Base-by-base conservation (phyloP, 2,797 vertebrate genomes). In the Characodon lateralis region DNA sequence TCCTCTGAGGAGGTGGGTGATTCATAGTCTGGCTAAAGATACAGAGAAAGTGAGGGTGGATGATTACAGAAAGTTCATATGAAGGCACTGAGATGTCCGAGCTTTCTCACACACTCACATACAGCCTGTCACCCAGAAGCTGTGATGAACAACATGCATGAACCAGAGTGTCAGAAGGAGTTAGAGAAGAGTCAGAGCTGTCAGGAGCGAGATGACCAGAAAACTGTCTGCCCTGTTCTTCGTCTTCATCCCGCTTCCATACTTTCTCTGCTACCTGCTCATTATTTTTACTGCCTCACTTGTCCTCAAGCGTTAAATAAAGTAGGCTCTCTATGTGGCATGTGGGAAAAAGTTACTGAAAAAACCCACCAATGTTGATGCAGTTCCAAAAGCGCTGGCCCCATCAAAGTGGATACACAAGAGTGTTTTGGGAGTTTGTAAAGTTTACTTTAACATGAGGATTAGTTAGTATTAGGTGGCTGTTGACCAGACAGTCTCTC, bases 401-500 rank as follows among this genome's bases (percentile, higher is more conserved):
- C 24, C 75, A 51, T 80, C 81, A 70, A n/a, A 74, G 35, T 0
- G 50, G 79, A 88, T 92, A 72, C 82, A 88, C 87, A 86, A 87
- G 63, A 63, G 78, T 82, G 87, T 86, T 90, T 82, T 88, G 88
- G 82, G 82, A 84, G 78, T 85, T 84, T 68, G 74, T 78, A 31
- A 56, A 89, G 85, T 90, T 93, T 84, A 83, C 90, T 85, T 89
- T 78, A 89, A 79, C 85, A 75, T 87, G 74, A 73, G 86, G 89
- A 88, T 94, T 88, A 91, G 91, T 70, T 79, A 87, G 83, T 31
- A 31, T 31, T 31, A 31, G 31, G 31, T 1, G 81, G 83, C 76
- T 82, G 85, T 85, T 89, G 86, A 90, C 84, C 56, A 85, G 91
- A 94, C 93, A 93, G 90, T 74, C 89, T 72, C 80, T 90, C 89